Evolutionary conservation across 1,140 invertebrate genomes (phyloP), one percentile per base, ranked within the genome.

Genomic region (Leptinotarsa defecta): DNA sequence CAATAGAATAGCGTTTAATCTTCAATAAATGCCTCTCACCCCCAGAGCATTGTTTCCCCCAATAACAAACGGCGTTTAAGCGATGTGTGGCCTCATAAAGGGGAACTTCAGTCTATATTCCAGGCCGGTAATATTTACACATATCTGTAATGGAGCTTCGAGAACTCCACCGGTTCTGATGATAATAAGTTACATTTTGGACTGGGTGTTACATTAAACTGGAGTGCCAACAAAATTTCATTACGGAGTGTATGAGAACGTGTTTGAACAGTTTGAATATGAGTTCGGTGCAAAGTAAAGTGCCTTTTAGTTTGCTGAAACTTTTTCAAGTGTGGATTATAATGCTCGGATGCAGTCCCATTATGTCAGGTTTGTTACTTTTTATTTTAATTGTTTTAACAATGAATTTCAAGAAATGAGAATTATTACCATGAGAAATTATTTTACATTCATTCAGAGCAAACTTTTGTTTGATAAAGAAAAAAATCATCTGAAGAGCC

Each of bases 261-360:
- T 57, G 52, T 65, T 34, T 65, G 72, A 65, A 73, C 72, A 73
- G 72, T 73, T 61, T 73, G 48, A 73, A 64, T 73, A 73, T 73
- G 72, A 73, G 62, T 73, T 24, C 5, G 19, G 52, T 57, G 15
- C 52, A 57, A 15, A n/a, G 27, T 8, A 52, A 73, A 73, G 61
- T 73, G 62, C 52, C 72, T 67, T 73, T 73, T 15, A 64, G 72
- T 73, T 17, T 73, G 63, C 17, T 65, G 27, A 64, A 73, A 65
- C 62, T 65, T 22, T 65, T 73, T 13, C 63, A 73, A 65, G 63
- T 73, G 72, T 73, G 61, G 72, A 73, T 68, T 65, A 63, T 73
- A 13, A 52, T 73, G 72, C 6, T 73, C 4, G 24, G 34, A 15
- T 65, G 27, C 34, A 62, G 62, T 63, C 72, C 72, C 17, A 20